Base-by-base conservation (phyloP, 2,113 vertebrate species). In the Coregonus clupeaformis region DNA sequence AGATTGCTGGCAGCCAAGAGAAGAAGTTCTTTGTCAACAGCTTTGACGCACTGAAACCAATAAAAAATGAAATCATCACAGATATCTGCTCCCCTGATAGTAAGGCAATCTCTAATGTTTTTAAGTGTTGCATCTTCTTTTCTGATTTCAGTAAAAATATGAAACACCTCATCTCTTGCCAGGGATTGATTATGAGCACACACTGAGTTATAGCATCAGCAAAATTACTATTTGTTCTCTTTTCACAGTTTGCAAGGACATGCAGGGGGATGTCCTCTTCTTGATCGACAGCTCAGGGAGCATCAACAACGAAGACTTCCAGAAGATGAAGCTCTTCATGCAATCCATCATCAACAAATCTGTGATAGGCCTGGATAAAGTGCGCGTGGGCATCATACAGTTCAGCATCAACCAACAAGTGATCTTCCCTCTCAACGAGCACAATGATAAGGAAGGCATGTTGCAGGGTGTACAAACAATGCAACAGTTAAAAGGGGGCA, bases 271-370 rank as follows among this genome's bases (percentile, higher is more conserved):
- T 74, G 83, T 96, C 45, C 22, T 96, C 27, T 96, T 97, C 88
- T 79, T 96, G 81, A 88, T 96, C 7, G 95, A 96, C 73, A 91
- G 94, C 74, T 97, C 96, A 2, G 87, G 89, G 3, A 95, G 94
- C 79, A 95, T 96, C 69, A 1, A 71, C 0, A 0, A 27, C 0
- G 0, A 20, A 3, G 90, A 96, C 68, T 97, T 94, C 77, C 0
- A 60, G 3, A 94, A 90, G 77, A 94, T 94, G 86, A 96, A 95
- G 72, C 73, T 72, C n/a, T 96, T 96, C 71, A 86, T 95, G 77
- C 88, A 88, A 55, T 81, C 82, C 2, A 83, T 96, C 32, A 88
- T 95, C 18, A 79, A 71, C 5, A 88, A 77, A 25, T 90, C 92
- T 6, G 25, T 69, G 3, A 82, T 95, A 0, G 87, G 91, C 1